Evolutionary conservation across 1,140 invertebrate genomes (phyloP).

Genomic region (Delia radicum): DNA sequence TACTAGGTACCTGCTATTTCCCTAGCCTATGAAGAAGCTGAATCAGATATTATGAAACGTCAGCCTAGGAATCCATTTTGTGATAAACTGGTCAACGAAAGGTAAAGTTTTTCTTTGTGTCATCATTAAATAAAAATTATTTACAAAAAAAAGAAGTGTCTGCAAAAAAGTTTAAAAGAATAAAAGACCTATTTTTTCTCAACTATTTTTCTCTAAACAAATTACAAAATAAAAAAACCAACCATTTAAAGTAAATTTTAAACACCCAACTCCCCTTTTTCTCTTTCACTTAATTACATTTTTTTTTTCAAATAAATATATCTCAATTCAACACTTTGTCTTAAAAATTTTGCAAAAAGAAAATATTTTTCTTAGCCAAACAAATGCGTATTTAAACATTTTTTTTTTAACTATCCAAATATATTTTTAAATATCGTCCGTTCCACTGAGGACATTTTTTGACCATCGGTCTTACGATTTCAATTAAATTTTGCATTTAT

Average conservation of each 20-base stretch:
- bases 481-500: too few relatives aligned
- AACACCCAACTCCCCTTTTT: too few relatives aligned
- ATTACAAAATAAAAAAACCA: too few relatives aligned
- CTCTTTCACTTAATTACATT: too few relatives aligned
- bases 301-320: too few relatives aligned
- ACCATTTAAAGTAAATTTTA: too few relatives aligned
- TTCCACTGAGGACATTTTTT: too few relatives aligned
- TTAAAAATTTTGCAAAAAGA: neutral
- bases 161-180: neutral
- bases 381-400: neutral
- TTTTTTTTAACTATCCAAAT: too few relatives aligned
- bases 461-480: too few relatives aligned
- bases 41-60: slow-evolving; percentile 99
- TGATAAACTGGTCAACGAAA: slow-evolving; percentile 98
- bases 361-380: neutral
- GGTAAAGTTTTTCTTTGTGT: slow-evolving; percentile 64
- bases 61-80: slow-evolving; percentile 93
- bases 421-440: too few relatives aligned
- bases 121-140: neutral
- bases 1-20: slow-evolving; percentile 97
- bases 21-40: slow-evolving; percentile 98
- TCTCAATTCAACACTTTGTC: neutral
- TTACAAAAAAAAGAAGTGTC: neutral
- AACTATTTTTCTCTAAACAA: neutral
- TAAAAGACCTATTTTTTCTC: neutral